Evolutionary conservation across 2,113 vertebrate species (phyloP), one percentile per base, ranked within the genome.

Genomic region (Tautogolabrus adspersus): DNA sequence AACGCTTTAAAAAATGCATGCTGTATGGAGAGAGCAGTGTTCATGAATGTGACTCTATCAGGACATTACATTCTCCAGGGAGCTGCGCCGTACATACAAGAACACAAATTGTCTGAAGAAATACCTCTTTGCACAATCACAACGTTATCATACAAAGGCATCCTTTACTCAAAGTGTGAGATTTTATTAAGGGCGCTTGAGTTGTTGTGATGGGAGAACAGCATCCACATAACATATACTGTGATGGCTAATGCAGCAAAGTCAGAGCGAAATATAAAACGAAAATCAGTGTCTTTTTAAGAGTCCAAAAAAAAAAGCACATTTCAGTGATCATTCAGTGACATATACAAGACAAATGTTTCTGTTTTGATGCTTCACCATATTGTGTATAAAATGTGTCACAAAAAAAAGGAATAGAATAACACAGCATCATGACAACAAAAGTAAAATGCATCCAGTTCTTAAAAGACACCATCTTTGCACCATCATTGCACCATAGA

Each of bases 121-220:
- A 42, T 42, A 11, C 6, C 30, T 34, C 30, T 34, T 34, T 34
- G 30, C 30, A 34, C 30, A 34, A 34, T 34, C 30, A 34, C 30
- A 34, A 34, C 10, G 2, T 46, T 15, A 46, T 12, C 15, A 15
- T 46, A 15, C 44, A 46, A 46, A 49, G 15, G 12, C 12, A 13
- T 18, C 6, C 47, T 18, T 5, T n/a, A 57, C 13, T 68, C 34
- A 66, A 81, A 63, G 47, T 60, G 44, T 9, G 73, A 37, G 30
- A 11, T 66, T 88, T 89, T 64, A 86, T 84, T 88, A 18, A 61
- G 44, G 56, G 37, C 1, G 38, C 49, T 73, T 76, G 22, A 78
- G 46, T 57, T 77, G 58, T 15, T 60, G 47, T 66, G 37, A 10
- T 34, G 21, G 34, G 38, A 66, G 8, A 68, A 58, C n/a, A 21